Evolutionary conservation across 2,888 invertebrate genomes (phyloP), one percentile per base, ranked within the genome.

Genomic region (Ochropacha duplaris): DNA sequence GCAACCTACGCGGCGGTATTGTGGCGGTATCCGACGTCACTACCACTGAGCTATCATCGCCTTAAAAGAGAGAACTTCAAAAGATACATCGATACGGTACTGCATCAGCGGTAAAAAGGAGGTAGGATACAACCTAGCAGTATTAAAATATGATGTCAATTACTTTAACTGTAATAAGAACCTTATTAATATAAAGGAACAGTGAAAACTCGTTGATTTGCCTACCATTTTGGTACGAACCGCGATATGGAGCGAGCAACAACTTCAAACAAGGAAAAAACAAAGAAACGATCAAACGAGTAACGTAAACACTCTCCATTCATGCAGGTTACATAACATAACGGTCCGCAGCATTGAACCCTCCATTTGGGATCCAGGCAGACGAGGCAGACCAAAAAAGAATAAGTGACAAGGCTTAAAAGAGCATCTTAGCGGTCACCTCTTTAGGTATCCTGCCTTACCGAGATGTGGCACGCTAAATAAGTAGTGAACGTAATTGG

Each of bases 401-500:
- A 77, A 80, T 79, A 78, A 74, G 79, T 77, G 78, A 71, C 62
- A 62, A 72, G 71, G 74, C 86, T 80, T 79, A 84, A 83, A 83
- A 79, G 79, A 81, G 80, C 76, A 79, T 86, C 86, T 88, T 84
- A 82, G 24, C 77, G 71, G 63, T 57, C 61, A 68, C 84, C 84
- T 64, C 74, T 84, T 86, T 84, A 84, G 87, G 86, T 62, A 64
- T 60, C 71, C 72, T 57, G 64, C 84, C 85, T 79, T 87, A 84
- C 79, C 57, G 73, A 84, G 86, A 78, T 77, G 67, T 68, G 49
- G 54, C 55, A 62, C 65, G 70, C 87, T 87, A 84, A 85, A 86
- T 88, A 87, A 69, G 87, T 74, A 71, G 69, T 19, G 62, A 54
- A 57, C 59, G 72, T 74, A 80, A 79, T 73, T 82, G 78, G 81